A percentile compares a stretch with the other conserved stretches of the same genome.
Evolutionary conservation across 2,888 invertebrate genomes (phyloP).

Genomic region (Dryomyza anilis): DNA sequence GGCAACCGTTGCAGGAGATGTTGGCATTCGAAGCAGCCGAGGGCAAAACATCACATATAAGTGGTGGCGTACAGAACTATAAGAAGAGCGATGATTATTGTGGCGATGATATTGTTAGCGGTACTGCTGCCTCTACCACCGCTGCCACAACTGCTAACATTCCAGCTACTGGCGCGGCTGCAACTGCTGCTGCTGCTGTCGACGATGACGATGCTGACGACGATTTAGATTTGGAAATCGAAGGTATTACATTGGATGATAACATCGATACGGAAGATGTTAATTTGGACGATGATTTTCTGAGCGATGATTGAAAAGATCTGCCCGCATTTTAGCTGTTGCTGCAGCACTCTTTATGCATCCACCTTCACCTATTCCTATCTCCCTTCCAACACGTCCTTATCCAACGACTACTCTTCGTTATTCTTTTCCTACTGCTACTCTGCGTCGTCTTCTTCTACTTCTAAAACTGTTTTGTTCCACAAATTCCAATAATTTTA

Average conservation of each 20-base stretch:
- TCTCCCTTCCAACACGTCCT: too few relatives aligned
- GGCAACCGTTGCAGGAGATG: constrained; percentile 76
- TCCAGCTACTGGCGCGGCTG: constrained; percentile 1
- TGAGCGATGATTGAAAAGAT: constrained; percentile 65
- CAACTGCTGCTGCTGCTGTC: constrained; percentile 24
- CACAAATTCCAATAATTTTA: neutral
- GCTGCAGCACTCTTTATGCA: too few relatives aligned
- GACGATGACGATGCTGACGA: constrained; percentile 70
- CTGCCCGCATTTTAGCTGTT: too few relatives aligned
- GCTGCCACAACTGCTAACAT: constrained; percentile 13
- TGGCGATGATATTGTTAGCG: too few relatives aligned
- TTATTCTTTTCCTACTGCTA: too few relatives aligned
- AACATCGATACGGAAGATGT: constrained; percentile 77
- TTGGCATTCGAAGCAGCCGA: constrained; percentile 57
- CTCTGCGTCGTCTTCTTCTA: neutral
- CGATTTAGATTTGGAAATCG: constrained; percentile 84
- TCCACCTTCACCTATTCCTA: too few relatives aligned
- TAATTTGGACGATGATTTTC: constrained; percentile 71
- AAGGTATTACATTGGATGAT: constrained; percentile 80
- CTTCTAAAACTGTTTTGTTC: neutral
- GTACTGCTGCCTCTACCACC: neutral
- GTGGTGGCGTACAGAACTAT: constrained; percentile 38
- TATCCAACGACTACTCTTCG: too few relatives aligned
- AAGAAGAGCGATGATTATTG: constrained; percentile 55
- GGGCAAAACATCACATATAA: constrained; percentile 39